Evolutionary conservation across 1,140 invertebrate genomes (phyloP).

Genomic region (Drosophila santomea): DNA sequence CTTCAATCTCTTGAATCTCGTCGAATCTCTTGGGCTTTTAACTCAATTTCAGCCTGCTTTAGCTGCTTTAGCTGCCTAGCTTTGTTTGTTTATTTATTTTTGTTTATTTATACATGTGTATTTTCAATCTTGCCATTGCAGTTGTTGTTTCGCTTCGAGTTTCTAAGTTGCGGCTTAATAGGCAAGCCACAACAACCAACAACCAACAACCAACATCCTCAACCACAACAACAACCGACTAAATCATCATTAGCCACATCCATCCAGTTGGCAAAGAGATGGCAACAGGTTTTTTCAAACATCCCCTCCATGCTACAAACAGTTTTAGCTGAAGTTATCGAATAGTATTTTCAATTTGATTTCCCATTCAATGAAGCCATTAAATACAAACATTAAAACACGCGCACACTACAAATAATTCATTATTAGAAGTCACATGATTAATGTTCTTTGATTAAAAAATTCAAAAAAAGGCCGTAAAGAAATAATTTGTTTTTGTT

Average conservation of each 20-base stretch:
- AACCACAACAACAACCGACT: slow-evolving; percentile 44
- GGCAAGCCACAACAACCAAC: slow-evolving; percentile 43
- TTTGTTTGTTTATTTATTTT: slow-evolving; percentile 66
- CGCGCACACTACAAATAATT: not conserved
- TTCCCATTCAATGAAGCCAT: not conserved
- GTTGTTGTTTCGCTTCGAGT: slow-evolving; percentile 50
- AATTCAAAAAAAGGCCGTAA: not conserved
- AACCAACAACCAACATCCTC: slow-evolving; percentile 44
- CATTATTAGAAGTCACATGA: not conserved
- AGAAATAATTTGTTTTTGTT: not conserved
- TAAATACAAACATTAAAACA: not conserved
- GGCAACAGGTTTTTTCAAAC: slow-evolving; percentile 51
- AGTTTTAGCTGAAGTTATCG: not conserved
- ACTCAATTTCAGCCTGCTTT: slow-evolving; percentile 68
- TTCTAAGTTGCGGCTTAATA: slow-evolving; percentile 65
- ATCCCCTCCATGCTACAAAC: slow-evolving; percentile 8
- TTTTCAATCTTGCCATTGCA: slow-evolving; percentile 55
- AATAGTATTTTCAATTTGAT: not conserved
- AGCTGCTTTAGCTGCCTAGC: slow-evolving; percentile 12
- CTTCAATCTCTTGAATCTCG: slow-evolving; percentile 51
- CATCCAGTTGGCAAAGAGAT: slow-evolving; percentile 25
- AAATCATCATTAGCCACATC: slow-evolving; percentile 59
- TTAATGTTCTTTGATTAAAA: slow-evolving; percentile 4
- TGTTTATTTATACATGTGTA: slow-evolving; percentile 63
- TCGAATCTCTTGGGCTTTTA: slow-evolving; percentile 76